Evolutionary conservation across 2,113 vertebrate genomes (phyloP), one percentile per base, ranked within the genome.

Genomic region (Sturnira hondurensis): DNA sequence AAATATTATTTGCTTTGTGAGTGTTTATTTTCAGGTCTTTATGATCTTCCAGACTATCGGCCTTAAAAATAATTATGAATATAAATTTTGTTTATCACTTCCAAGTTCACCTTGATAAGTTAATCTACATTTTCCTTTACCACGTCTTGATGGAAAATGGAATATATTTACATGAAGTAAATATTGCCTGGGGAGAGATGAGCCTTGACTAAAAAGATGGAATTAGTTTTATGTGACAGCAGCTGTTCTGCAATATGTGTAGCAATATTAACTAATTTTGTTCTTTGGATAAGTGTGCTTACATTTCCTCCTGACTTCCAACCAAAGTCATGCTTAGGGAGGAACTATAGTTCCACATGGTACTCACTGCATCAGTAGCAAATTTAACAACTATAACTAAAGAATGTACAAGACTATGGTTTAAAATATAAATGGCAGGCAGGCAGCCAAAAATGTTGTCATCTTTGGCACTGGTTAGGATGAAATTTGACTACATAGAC

Each of bases 171-270:
- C 50, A 78, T 65, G 52, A 96, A 92, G 54, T 41, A 95, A 50
- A 90, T 87, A 76, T 74, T 97, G 77, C 87, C 81, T 94, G 71
- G 67, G 71, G 68, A 94, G 67, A 95, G 54, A 95, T 41, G 88
- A 78, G 67, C 33, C 74, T 94, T 80, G 31, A 78, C 80, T 65
- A 20, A 88, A 97, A 96, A 93, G 43, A 88, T 52, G 22, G 31
- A 96, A 91, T 94, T 86, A 47, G 14, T 95, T 90, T 88, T 94
- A 65, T 45, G 20, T 54, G 71, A 45, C 52, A 89, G 86, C 94
- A 96, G 95, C 89, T 97, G 87, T 45, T 93, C 50, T 94, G 26
- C 56, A 85, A 58, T 92, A 74, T 97, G 81, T 92, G 26, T 22
- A 54, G 84, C 71, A 95, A 71, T 77, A 81, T n/a, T 74, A 89